Evolutionary conservation across 2,113 vertebrate species (phyloP).

Genomic region (Istiophorus platypterus): DNA sequence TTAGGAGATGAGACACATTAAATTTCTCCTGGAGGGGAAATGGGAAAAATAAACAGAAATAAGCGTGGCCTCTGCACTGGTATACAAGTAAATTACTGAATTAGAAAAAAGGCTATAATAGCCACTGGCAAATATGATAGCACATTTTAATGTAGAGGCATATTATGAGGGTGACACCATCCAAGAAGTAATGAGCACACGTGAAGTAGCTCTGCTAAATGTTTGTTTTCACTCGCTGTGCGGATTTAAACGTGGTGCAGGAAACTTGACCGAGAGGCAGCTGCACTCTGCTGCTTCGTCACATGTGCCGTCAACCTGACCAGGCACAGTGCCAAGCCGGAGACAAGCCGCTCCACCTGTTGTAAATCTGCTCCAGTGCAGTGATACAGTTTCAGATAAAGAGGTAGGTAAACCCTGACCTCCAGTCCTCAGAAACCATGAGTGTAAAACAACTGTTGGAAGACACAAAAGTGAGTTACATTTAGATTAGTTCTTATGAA

Average conservation of each 20-base stretch:
- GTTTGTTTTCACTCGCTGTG: conserved; percentile 24
- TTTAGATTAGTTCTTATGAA: conserved; percentile 8
- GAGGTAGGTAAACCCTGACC: conserved; percentile 28
- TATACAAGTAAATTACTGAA: conserved; percentile 40
- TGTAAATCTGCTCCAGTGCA: background rate
- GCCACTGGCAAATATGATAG: background rate
- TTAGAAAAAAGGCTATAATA: conserved; percentile 39
- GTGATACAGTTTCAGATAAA: conserved; percentile 38
- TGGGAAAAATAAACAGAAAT: conserved; percentile 57
- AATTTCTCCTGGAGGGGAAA: conserved; percentile 49
- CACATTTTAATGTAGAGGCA: conserved; percentile 2
- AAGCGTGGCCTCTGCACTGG: conserved; percentile 36
- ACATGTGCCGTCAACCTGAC: conserved; percentile 43
- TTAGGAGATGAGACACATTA: conserved; percentile 48
- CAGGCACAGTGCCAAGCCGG: background rate
- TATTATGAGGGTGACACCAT: conserved; percentile 1
- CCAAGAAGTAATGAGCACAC: conserved; percentile 10
- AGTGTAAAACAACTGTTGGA: background rate
- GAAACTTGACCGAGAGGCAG: conserved; percentile 42
- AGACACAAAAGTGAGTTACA: background rate
- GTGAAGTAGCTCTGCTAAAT: conserved; percentile 12
- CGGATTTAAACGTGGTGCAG: background rate
- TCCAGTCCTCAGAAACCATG: background rate
- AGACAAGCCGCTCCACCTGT: conserved; percentile 43
- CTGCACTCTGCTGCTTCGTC: conserved; percentile 15